Base-by-base conservation (phyloP, 2,888 invertebrate genomes). In the Drosophila histrio region DNA sequence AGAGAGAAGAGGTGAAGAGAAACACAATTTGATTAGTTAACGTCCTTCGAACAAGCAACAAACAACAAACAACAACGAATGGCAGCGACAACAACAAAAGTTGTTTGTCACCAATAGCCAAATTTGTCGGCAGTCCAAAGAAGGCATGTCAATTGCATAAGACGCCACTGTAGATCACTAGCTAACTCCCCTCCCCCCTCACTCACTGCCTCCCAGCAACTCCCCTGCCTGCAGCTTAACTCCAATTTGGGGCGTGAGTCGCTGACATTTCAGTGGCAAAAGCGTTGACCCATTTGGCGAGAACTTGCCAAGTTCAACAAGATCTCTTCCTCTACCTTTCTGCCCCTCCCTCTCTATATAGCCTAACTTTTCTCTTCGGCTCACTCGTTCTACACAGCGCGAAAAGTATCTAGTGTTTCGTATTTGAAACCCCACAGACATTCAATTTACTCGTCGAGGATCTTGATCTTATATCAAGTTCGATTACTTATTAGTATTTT, bases 101-200 rank as follows among this genome's bases (percentile, higher is more conserved):
- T 77, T 61, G 88, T 83, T 87, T 81, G 90, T 90, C 90, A 90
- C 89, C 89, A 87, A 90, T 90, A 80, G 77, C 90, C 90, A 89
- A 89, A 84, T 77, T 72, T 83, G 73, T 52, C 21, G 13, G 5
- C 38, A 13, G 15, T 15, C 54, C 49, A 56, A 61, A 64, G 57
- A 63, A 58, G 62, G 63, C 26, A 44, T 32, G 22, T n/a, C 22
- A 38, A 34, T 76, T 66, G 59, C 71, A 54, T 38, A 71, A 75
- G 50, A 50, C 71, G 47, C 38, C 44, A 52, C 43, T 43, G 59
- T 44, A 28, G 39, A 28, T 13, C 6, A 19, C 17, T 15, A 13
- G 30, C 30, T 2, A 15, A 22, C 34, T 22, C n/a, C 15, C 1
- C 49, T 4, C 11, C 9, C 11, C 15, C 11, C 11, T 17, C 6